Conservation (phyloP, 2,888 invertebrate genomes). For the Anoplius nigerrimus region DNA sequence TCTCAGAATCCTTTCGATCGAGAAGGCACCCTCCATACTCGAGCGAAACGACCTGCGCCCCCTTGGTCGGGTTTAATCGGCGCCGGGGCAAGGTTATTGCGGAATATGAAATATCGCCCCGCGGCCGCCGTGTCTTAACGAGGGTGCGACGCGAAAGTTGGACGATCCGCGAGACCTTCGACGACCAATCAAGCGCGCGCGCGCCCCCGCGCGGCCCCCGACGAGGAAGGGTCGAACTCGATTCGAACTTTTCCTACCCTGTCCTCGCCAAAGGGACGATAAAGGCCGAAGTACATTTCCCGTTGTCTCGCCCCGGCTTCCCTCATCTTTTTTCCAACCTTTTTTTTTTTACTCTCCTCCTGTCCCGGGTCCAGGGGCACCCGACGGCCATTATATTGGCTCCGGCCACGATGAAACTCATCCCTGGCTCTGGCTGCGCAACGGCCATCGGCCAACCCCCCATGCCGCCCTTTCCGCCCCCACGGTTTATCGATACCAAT, state of each 20-base stretch:
- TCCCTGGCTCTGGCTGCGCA: constrained; percentile 7
- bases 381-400: constrained; percentile 50
- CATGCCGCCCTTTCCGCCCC: constrained; percentile 10
- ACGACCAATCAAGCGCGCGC: constrained; percentile 31
- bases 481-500: constrained; percentile 67
- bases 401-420: constrained; percentile 20
- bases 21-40: no score
- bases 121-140: background rate
- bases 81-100: no score
- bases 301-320: background rate
- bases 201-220: no score
- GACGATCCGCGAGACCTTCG: background rate
- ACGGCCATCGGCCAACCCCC: background rate
- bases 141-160: background rate
- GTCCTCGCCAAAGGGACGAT: constrained; percentile 28
- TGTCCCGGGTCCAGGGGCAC: constrained; percentile 13
- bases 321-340: background rate
- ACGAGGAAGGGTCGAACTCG: constrained; percentile 22
- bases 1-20: no score
- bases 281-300: constrained; percentile 37
- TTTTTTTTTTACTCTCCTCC: constrained; percentile 6
- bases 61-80: no score
- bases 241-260: constrained; percentile 34
- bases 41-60: no score
- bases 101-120: no score